Conservation (phyloP, 2,797 vertebrate species). For the Ctenosaura bakeri region DNA sequence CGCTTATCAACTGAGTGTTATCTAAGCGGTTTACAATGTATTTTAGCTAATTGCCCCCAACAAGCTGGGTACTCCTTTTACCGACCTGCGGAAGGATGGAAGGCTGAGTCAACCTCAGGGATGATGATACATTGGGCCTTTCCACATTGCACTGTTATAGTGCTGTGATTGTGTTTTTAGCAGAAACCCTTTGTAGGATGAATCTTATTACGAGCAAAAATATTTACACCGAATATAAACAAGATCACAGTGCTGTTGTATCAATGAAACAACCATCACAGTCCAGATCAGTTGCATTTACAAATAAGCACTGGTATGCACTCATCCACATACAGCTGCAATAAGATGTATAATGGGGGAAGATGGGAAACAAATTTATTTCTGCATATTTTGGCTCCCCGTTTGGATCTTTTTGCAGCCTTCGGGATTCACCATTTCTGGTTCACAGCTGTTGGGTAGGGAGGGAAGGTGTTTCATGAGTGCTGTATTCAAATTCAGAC, state of each 20-base stretch:
- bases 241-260: too few species aligned
- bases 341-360: not conserved
- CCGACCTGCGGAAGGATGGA: too few species aligned
- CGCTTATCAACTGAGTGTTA: too few species aligned
- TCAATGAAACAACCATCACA: too few species aligned
- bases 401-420: not conserved
- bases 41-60: too few species aligned
- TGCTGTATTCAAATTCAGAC: not conserved
- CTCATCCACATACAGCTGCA: not conserved
- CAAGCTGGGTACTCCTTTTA: too few species aligned
- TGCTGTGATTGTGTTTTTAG: not conserved
- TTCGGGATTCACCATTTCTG: not conserved
- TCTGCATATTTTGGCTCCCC: not conserved
- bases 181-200: too few species aligned
- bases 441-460: not conserved
- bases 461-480: not conserved
- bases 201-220: not conserved
- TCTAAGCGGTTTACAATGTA: too few species aligned
- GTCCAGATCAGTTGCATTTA: too few species aligned
- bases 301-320: not conserved
- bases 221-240: not conserved
- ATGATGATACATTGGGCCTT: too few species aligned
- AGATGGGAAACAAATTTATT: not conserved
- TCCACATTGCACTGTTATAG: too few species aligned
- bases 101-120: too few species aligned